Evolutionary conservation across 2,888 invertebrate species (phyloP), one percentile per base, ranked within the genome.

Genomic region (Nebria brevicollis): DNA sequence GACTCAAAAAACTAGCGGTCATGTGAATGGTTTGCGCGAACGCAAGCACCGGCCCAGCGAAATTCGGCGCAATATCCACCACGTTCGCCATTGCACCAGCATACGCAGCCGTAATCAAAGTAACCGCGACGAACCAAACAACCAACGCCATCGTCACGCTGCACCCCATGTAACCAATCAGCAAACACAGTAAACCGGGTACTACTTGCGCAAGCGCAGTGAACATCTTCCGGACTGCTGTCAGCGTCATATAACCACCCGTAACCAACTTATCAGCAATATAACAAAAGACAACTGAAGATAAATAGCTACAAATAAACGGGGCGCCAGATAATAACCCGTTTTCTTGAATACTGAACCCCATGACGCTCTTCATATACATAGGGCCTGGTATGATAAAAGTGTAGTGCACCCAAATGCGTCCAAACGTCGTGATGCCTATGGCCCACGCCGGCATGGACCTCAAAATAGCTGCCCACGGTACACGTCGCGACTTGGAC

Each of bases 21-120:
- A 94, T 94, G 87, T 94, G 94, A 85, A 94, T 94, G n/a, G 94
- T 94, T 89, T 94, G 94, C 84, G 94, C 93, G 87, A 94, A 94
- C 13, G 94, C 94, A 83, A 94, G 88, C 72, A 94, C 93, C 54
- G 94, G 94, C 87, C 93, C 95, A 77, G 95, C 94, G 85, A 94
- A 93, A 89, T 95, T 94, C n/a, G 95, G 94, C 0, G 94, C 94
- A 82, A 95, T 93, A 87, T 95, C 95, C 15, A 95, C 94, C 83
- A 94, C 93, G 85, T 93, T 94, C 0, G 94, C 94, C 93, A 94
- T 94, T 3, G 94, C 94, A 65, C 94, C 94, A 3, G 94, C 94
- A 86, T 94, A 94, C 0, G 94, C 92, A 11, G 94, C 94, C 25
- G 94, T 94, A 84, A 94, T 93, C 82, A 94, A 89, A 11, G 93